Conservation (phyloP, 2,888 invertebrate genomes). For the Galerucella calmariensis region DNA sequence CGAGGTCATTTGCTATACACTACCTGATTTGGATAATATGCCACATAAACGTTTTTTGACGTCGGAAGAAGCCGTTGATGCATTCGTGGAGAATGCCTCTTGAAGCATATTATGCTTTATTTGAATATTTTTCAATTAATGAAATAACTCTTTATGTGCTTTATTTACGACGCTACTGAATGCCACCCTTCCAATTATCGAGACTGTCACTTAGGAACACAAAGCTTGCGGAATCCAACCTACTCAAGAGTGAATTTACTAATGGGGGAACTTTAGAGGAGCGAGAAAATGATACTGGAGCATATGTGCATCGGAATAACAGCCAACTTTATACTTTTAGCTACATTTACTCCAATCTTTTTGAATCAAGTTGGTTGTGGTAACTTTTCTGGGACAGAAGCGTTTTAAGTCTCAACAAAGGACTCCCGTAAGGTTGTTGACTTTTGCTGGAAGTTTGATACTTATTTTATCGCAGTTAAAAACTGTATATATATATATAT, state of each 20-base stretch:
- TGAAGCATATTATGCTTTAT: no score
- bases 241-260: conserved; percentile 48
- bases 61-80: no score
- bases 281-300: conserved; percentile 37
- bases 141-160: no score
- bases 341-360: conserved; percentile 22
- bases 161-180: conserved; percentile 20
- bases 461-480: background rate
- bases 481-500: background rate
- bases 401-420: conserved; percentile 12
- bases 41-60: no score
- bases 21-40: no score
- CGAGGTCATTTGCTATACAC: no score
- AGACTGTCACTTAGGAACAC: conserved; percentile 57
- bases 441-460: background rate
- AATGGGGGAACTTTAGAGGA: conserved; percentile 41
- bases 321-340: conserved; percentile 24
- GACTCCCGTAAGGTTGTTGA: conserved; percentile 19
- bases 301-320: conserved; percentile 29
- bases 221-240: conserved; percentile 51
- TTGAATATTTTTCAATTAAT: no score
- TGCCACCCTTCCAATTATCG: conserved; percentile 57
- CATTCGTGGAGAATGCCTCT: no score
- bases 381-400: conserved; percentile 17
- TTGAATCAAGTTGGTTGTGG: conserved; percentile 1